Percentiles rank a stretch among this genome's conserved stretches.
These are phyloP conservation scores for Hippoglossus stenolepis DNA, from an alignment of 2,113 vertebrate species.

Conservation along the genomic window DNA sequence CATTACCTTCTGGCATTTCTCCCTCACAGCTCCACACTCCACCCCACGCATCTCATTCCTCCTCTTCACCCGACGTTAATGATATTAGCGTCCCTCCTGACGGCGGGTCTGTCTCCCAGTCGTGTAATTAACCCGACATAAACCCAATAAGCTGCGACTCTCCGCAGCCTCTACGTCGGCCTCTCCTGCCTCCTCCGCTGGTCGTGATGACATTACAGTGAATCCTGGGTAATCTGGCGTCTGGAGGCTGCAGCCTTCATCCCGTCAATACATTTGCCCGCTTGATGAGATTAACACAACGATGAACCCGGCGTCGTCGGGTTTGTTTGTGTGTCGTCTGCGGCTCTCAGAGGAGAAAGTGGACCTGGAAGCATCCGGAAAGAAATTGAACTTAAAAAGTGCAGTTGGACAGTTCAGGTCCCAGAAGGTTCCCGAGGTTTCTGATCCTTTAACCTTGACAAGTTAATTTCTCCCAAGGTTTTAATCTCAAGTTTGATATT, in stretches of 20 bases:
- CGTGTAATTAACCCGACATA: conserved; percentile 60
- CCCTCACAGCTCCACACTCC: conserved; percentile 27
- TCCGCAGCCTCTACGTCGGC: conserved; percentile 26
- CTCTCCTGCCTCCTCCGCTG: conserved; percentile 34
- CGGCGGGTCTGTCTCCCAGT: conserved; percentile 48
- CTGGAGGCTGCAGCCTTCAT: conserved; percentile 45
- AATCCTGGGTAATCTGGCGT: conserved; percentile 18
- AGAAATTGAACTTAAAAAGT: too few relatives aligned
- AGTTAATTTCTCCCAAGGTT: too few relatives aligned
- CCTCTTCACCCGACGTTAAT: conserved; percentile 39
- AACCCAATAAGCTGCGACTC: conserved; percentile 52
- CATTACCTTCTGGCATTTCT: conserved; percentile 59
- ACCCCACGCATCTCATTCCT: conserved; percentile 24
- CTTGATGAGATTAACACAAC: conserved; percentile 72
- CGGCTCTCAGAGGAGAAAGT: conserved; percentile 1
- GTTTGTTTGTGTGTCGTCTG: conserved; percentile 41
- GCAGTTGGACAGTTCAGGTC: not conserved
- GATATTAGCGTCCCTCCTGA: conserved; percentile 54
- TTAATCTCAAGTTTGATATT: not conserved
- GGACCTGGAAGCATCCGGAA: conserved; percentile 15
- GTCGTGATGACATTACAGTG: conserved; percentile 54
- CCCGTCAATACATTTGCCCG: conserved; percentile 55
- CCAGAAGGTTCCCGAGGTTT: not conserved
- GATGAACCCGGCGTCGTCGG: conserved; percentile 59
- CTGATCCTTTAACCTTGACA: too few relatives aligned